Base-by-base conservation (phyloP, 2,888 invertebrate species). In the Pandemis heparana region DNA sequence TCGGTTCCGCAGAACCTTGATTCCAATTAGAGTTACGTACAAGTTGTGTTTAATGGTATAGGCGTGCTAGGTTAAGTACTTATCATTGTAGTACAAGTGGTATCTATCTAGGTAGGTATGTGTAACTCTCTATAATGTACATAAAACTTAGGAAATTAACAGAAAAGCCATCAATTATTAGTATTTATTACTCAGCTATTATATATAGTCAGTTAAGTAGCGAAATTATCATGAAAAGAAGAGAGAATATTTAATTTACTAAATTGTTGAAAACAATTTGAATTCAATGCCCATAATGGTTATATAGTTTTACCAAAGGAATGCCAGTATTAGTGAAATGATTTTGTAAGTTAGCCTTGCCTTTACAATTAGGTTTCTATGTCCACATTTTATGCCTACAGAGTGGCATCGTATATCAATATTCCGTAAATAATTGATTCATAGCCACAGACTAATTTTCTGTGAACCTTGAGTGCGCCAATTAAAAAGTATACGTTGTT, bases 1-100 rank as follows among this genome's bases (percentile, higher is more conserved):
- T 68, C 48, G 68, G 46, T 64, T 68, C 63, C 63, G 56, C 46
- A 32, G 65, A 18, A 46, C 65, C 70, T 62, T 62, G 66, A 61
- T 43, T 74, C 16, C 53, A 70, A 70, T 70, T 66, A 70, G 65
- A 48, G 38, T 48, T 18, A 39, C 68, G 39, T 14, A 62, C 60
- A 62, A 18, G 23, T 38, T 16, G 16, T 1, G 51, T n/a, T 16
- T 0, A 18, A 51, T 18, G n/a, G 6, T 18, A 53, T 1, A 18
- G 7, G 18, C 53, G n/a, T 18, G 9, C 48, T 48, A n/a, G 14
- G 14, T 14, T 6, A n/a, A 48, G 12, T 5, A 43, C 9, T 41
- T 9, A 41, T 32, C 41, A 41, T 41, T 41, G 1, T 41, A 41
- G 2, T 41, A 6, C 9, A 41, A 41, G 9, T 5, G 7, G 9